phyloP scores from a whole-genome alignment of 1,140 invertebrate species.

The Heliconius congener region DNA sequence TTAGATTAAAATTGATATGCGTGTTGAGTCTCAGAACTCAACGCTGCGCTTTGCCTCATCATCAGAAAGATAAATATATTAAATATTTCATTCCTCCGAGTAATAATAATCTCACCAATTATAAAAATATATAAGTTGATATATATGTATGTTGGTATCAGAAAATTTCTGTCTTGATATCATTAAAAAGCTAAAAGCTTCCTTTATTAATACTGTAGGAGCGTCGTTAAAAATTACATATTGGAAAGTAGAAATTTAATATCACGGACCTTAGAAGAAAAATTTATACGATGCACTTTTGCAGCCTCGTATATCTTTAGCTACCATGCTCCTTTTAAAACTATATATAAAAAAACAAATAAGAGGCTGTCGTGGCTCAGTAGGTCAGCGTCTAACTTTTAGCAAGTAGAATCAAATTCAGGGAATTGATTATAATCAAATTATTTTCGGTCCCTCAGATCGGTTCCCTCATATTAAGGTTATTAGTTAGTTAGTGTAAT shows the following conservation, averaged over 20 bases:
- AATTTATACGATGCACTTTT: slow-evolving; percentile 19
- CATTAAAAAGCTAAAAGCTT: not conserved
- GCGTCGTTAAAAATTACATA: not conserved
- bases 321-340: not conserved
- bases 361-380: not conserved
- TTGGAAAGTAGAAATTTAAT: slow-evolving; percentile 21
- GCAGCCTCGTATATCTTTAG: not conserved
- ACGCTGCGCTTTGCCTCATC: not conserved
- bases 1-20: not conserved
- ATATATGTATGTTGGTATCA: not conserved
- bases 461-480: too few relatives aligned
- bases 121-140: not conserved
- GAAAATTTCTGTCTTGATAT: not conserved
- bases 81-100: not conserved
- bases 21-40: not conserved
- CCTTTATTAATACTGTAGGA: not conserved
- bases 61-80: not conserved
- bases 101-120: not conserved
- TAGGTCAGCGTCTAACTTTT: too few relatives aligned
- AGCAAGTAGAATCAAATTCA: too few relatives aligned
- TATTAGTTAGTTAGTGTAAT: too few relatives aligned
- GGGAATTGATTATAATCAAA: too few relatives aligned
- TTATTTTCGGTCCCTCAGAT: too few relatives aligned
- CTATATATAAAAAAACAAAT: not conserved
- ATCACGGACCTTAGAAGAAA: not conserved